Conservation (phyloP, 2,797 vertebrate genomes). For the Acanthurus leucopareius region DNA sequence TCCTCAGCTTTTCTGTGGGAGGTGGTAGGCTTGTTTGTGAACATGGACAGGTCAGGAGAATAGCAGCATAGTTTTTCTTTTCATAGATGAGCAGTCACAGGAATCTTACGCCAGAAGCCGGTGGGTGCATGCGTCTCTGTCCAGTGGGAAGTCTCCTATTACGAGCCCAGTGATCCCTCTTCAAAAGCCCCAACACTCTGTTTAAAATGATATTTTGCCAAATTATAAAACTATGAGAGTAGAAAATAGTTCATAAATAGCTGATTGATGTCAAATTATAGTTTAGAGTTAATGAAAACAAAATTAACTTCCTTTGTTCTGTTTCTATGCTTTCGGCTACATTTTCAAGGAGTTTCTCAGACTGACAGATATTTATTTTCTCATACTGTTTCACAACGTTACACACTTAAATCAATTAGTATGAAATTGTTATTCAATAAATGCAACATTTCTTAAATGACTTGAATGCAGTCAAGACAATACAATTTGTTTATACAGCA, state of each 20-base stretch:
- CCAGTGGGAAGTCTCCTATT: constrained; percentile 37
- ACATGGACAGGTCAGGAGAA: constrained; percentile 82
- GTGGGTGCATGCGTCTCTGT: constrained; percentile 36
- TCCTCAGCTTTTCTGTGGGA: constrained; percentile 87
- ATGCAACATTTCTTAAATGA: constrained; percentile 21
- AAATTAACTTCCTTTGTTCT: constrained; percentile 3
- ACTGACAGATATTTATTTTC: constrained; percentile 18
- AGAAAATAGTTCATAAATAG: neutral
- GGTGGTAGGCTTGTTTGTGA: constrained; percentile 82
- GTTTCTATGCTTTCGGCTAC: neutral
- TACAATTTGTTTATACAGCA: constrained; percentile 15
- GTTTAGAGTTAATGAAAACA: constrained; percentile 8
- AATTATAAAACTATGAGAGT: constrained; percentile 9
- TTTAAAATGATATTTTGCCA: constrained; percentile 17
- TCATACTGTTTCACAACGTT: constrained; percentile 11
- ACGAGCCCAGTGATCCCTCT: constrained; percentile 1
- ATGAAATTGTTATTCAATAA: constrained; percentile 30
- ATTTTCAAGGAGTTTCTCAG: constrained; percentile 17
- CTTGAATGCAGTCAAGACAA: constrained; percentile 18
- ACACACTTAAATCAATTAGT: constrained; percentile 26
- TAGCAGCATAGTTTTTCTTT: constrained; percentile 68
- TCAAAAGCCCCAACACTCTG: neutral
- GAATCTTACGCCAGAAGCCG: constrained; percentile 55
- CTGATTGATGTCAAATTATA: neutral
- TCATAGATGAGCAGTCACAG: constrained; percentile 69